A percentile compares a stretch with the other conserved stretches of the same genome.
Conservation (phyloP, 2,888 invertebrate species). For the Dryocosmus kuriphilus region DNA sequence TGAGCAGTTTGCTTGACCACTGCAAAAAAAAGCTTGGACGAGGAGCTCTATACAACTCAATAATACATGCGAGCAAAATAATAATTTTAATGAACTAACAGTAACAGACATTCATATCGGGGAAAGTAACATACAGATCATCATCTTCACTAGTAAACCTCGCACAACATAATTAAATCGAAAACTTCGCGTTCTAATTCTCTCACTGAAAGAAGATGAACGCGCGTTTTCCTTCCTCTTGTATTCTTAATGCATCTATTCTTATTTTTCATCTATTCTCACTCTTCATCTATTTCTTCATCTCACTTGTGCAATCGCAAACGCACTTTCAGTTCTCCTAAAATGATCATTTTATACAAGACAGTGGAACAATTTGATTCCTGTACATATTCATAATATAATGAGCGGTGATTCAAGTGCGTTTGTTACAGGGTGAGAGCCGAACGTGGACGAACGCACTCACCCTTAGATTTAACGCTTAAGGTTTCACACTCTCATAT, state of each 20-base stretch:
- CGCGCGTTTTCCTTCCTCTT: not conserved
- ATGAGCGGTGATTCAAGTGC: slow-evolving; percentile 29
- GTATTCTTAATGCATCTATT: slow-evolving; percentile 14
- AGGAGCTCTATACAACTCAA: slow-evolving; percentile 65
- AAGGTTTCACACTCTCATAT: slow-evolving; percentile 22
- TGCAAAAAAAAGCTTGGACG: slow-evolving; percentile 39
- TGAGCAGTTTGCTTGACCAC: slow-evolving; percentile 36
- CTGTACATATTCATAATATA: slow-evolving; percentile 8
- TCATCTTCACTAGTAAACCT: slow-evolving; percentile 35
- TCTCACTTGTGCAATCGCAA: slow-evolving; percentile 34
- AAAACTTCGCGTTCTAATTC: slow-evolving; percentile 24
- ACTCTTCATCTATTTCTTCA: slow-evolving; percentile 23
- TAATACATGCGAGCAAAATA: slow-evolving; percentile 70
- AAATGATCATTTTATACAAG: slow-evolving; percentile 12
- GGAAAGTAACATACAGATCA: slow-evolving; percentile 58
- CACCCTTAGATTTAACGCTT: slow-evolving; percentile 8
- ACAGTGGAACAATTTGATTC: not conserved
- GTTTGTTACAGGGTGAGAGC: slow-evolving; percentile 16
- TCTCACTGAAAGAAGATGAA: slow-evolving; percentile 10
- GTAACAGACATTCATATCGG: slow-evolving; percentile 69
- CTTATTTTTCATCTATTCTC: slow-evolving; percentile 35
- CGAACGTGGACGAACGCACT: not conserved
- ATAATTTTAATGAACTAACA: slow-evolving; percentile 71
- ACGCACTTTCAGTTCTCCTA: slow-evolving; percentile 20
- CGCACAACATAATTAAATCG: slow-evolving; percentile 31